These are phyloP conservation scores for Globicephala melas DNA, from an alignment of 2,113 vertebrate species.

Conservation along the genomic window DNA sequence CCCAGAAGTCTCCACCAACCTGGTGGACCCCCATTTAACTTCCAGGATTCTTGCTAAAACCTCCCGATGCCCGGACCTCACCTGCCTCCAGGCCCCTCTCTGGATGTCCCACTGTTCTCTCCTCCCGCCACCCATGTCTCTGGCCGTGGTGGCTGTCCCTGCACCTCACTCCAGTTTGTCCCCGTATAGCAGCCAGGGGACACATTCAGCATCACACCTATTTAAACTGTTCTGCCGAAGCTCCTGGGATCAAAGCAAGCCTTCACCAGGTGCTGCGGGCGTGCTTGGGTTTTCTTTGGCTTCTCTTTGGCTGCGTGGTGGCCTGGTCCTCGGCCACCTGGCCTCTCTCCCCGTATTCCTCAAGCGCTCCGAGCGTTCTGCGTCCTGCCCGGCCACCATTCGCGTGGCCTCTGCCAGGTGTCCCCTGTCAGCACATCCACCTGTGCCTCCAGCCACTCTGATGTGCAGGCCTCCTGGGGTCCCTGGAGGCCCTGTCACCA, in stretches of 20 bases:
- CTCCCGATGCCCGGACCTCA: rapidly evolving
- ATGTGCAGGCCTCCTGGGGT: not conserved
- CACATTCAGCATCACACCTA: rapidly evolving
- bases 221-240: rapidly evolving
- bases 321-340: not conserved
- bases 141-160: not conserved
- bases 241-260: not conserved
- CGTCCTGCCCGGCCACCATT: not conserved
- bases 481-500: not conserved
- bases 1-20: not conserved
- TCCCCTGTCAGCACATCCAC: not conserved
- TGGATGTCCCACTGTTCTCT: not conserved
- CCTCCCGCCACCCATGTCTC: not conserved
- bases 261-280: not conserved
- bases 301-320: not conserved
- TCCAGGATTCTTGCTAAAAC: not conserved
- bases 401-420: not conserved
- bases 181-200: no score
- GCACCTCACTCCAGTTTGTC: not conserved
- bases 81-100: not conserved
- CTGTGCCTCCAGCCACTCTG: not conserved
- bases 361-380: not conserved
- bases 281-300: rapidly evolving
- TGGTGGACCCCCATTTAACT: no score
- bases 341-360: not conserved